Evolutionary conservation across 2,888 invertebrate species (phyloP).

Genomic region (Aelia acuminata): DNA sequence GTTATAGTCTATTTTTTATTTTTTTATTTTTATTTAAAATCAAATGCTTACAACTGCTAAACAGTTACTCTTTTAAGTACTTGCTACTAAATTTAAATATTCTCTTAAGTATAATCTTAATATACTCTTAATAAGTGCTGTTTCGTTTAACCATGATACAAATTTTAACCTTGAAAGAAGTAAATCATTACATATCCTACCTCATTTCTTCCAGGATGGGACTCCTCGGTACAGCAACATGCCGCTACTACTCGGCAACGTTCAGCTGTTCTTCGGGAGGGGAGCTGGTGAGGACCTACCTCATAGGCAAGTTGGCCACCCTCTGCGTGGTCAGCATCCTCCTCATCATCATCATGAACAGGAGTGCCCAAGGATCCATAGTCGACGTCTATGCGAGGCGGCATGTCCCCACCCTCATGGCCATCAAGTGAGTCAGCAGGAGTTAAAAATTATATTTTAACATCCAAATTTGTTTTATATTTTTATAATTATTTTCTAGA

Average conservation of each 20-base stretch:
- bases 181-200: neutral
- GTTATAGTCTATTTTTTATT: too few species aligned
- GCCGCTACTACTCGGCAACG: slow-evolving; percentile 77
- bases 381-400: slow-evolving; percentile 80
- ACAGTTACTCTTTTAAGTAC: too few species aligned
- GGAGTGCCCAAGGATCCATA: slow-evolving; percentile 84
- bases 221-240: slow-evolving; percentile 76
- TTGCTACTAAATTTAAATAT: too few species aligned
- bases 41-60: too few species aligned
- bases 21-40: too few species aligned
- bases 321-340: slow-evolving; percentile 77
- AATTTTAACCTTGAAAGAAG: neutral
- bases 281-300: slow-evolving; percentile 79
- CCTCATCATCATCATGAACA: slow-evolving; percentile 77
- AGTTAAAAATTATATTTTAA: neutral
- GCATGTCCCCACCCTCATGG: slow-evolving; percentile 80
- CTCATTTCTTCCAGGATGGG: slow-evolving; percentile 74
- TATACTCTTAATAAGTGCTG: neutral
- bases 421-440: slow-evolving; percentile 75
- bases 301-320: slow-evolving; percentile 79
- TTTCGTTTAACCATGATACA: neutral
- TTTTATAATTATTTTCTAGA: neutral
- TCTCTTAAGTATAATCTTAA: too few species aligned
- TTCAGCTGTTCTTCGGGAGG: slow-evolving; percentile 81
- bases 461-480: neutral